Conservation (phyloP, 2,797 vertebrate genomes). For the Morus bassanus region DNA sequence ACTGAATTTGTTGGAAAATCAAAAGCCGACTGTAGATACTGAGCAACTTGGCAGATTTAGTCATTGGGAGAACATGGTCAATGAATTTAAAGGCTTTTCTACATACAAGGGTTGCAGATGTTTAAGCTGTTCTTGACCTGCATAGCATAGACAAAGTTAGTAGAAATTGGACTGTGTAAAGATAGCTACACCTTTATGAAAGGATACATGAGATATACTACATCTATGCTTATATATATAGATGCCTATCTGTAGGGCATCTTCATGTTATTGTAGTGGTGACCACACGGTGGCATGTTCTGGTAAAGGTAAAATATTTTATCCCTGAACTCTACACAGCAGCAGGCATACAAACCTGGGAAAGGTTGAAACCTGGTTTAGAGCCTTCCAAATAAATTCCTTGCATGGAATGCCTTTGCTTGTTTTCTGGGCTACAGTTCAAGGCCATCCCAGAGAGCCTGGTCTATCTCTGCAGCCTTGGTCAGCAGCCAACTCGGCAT, state of each 20-base stretch:
- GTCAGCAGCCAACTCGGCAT: not conserved
- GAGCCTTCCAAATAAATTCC: not conserved
- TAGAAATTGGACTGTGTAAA: not conserved
- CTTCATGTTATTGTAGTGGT: not conserved
- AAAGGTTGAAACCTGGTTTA: not conserved
- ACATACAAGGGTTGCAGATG: not conserved
- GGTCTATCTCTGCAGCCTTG: not conserved
- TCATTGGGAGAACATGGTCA: not conserved
- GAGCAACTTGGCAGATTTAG: not conserved
- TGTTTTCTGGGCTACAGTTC: not conserved
- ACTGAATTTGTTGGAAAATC: not conserved
- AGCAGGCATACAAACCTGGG: not conserved
- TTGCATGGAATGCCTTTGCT: not conserved
- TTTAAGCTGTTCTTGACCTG: not conserved
- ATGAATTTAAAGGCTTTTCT: not conserved
- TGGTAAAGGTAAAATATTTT: not conserved
- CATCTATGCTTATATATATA: not conserved
- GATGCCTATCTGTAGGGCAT: not conserved
- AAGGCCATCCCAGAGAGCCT: not conserved
- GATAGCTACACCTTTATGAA: not conserved
- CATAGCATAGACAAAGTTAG: not conserved
- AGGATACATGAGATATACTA: not conserved
- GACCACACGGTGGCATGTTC: not conserved
- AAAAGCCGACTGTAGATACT: not conserved
- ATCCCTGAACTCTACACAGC: not conserved